Conservation (phyloP, 1,140 invertebrate species). For the Lordiphosa collinella region DNA sequence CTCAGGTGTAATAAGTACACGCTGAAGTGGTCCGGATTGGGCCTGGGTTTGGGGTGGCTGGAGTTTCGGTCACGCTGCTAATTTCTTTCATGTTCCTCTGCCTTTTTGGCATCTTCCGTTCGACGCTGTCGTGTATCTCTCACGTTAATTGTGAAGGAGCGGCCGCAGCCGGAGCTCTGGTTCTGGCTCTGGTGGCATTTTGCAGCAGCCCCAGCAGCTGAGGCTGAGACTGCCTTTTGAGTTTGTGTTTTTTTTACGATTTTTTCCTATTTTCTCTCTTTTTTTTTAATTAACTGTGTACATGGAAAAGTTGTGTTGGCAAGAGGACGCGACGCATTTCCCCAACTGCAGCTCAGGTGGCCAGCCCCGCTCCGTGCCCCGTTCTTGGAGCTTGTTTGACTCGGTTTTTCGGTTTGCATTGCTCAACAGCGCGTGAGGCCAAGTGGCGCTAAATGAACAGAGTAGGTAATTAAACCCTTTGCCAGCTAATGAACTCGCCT, state of each 20-base stretch:
- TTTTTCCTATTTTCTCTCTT: conserved; percentile 10
- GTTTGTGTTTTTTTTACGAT: conserved; percentile 24
- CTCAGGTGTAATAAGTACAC: conserved; percentile 73
- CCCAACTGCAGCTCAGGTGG: conserved; percentile 11
- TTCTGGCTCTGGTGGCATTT: neutral
- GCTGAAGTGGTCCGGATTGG: conserved; percentile 50
- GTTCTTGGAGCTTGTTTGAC: conserved; percentile 27
- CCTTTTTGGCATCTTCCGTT: conserved; percentile 7
- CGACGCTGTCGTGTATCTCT: conserved; percentile 58
- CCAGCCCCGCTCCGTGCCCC: neutral
- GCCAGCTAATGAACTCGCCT: conserved; percentile 77
- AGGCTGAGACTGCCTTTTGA: neutral
- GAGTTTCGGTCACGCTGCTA: conserved; percentile 63
- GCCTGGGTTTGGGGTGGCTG: neutral
- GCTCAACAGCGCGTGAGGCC: conserved; percentile 78
- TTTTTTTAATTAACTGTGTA: conserved; percentile 72
- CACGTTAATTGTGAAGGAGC: conserved; percentile 50
- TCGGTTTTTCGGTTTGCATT: conserved; percentile 69
- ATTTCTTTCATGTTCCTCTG: conserved; percentile 68
- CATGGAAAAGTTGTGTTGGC: conserved; percentile 60
- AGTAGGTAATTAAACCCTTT: conserved; percentile 80
- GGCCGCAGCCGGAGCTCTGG: neutral
- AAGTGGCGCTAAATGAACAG: conserved; percentile 80
- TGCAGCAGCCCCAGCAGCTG: neutral
- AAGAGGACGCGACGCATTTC: conserved; percentile 31